Base-by-base conservation (phyloP, 2,888 invertebrate species). In the Melipona beecheii region DNA sequence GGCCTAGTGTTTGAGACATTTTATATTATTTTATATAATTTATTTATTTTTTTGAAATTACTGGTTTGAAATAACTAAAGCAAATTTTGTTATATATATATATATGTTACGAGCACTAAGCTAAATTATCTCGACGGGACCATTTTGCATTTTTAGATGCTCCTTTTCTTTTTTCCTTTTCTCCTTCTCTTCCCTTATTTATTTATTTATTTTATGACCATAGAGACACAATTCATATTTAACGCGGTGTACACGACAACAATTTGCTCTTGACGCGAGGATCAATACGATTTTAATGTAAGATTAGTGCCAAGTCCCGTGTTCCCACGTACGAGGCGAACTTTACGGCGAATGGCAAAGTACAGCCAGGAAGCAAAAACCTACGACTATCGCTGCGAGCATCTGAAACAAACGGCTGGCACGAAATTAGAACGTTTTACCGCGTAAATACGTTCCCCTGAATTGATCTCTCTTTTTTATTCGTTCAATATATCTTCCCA, bases 241-340 rank as follows among this genome's bases (percentile, higher is more conserved):
- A 56, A 56, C 56, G n/a, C n/a, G 6, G 11, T 4, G 21, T n/a
- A 24, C 3, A 5, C 0, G n/a, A 43, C 2, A 6, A 24, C 49
- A 71, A 70, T 19, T 71, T 71, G 17, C 15, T 15, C 19, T 0
- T 2, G 4, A 19, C 0, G 13, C n/a, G 19, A 58, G 19, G 13
- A 65, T 65, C 52, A 4, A 65, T 27, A 65, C 19, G 21, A 66
- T 66, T 64, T 66, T 27, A 56, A 66, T 56, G 52, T 27, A 43
- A 58, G 58, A 58, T 43, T 24, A 58, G 27, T 15, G 58, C 43
- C 71, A 72, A 72, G 49, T 49, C 19, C 11, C 21, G 58, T 13
- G 27, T 27, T 27, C 6, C 24, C 13, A 72, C 27, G 43, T 15
- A 43, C 19, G 19, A 27, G 58, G 6, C 2, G 6, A 58, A 27